Percentiles rank a stretch among this genome's conserved stretches.
Evolutionary conservation across 2,888 invertebrate genomes (phyloP).

Genomic region (Drosophila neoperkinsi): DNA sequence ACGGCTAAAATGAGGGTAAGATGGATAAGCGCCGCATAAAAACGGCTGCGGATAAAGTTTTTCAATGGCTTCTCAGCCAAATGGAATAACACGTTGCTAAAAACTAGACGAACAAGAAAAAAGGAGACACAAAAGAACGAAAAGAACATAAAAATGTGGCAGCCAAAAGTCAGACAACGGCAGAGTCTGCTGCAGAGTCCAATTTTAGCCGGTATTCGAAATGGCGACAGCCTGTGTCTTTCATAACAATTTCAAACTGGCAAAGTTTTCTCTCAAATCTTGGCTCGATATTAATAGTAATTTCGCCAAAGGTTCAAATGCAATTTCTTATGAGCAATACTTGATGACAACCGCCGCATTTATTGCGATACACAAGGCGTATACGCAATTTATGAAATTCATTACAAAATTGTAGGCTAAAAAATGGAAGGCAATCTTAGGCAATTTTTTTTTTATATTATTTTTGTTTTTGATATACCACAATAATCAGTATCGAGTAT

Average conservation of each 20-base stretch:
- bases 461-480: not conserved
- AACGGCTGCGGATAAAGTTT: slow-evolving; percentile 66
- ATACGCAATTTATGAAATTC: slow-evolving; percentile 35
- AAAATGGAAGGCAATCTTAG: not conserved
- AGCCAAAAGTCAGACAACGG: slow-evolving; percentile 52
- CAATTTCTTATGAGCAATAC: slow-evolving; percentile 21
- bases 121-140: slow-evolving; percentile 2
- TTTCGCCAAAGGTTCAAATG: slow-evolving; percentile 16
- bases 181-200: slow-evolving; percentile 20
- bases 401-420: not conserved
- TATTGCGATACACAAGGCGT: slow-evolving; percentile 28
- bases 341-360: slow-evolving; percentile 15
- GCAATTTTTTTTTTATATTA: not conserved
- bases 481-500: not conserved
- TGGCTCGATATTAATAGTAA: slow-evolving; percentile 44
- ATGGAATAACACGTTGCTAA: slow-evolving; percentile 33
- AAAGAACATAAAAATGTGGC: slow-evolving; percentile 28
- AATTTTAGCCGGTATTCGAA: slow-evolving; percentile 23
- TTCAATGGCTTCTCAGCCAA: slow-evolving; percentile 34
- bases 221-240: slow-evolving; percentile 30
- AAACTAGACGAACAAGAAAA: slow-evolving; percentile 15
- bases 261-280: slow-evolving; percentile 31
- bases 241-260: slow-evolving; percentile 43
- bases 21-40: slow-evolving; percentile 70
- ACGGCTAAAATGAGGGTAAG: slow-evolving; percentile 68